Base-by-base conservation (phyloP, 1,140 invertebrate genomes). In the Drosophila nebulosa region DNA sequence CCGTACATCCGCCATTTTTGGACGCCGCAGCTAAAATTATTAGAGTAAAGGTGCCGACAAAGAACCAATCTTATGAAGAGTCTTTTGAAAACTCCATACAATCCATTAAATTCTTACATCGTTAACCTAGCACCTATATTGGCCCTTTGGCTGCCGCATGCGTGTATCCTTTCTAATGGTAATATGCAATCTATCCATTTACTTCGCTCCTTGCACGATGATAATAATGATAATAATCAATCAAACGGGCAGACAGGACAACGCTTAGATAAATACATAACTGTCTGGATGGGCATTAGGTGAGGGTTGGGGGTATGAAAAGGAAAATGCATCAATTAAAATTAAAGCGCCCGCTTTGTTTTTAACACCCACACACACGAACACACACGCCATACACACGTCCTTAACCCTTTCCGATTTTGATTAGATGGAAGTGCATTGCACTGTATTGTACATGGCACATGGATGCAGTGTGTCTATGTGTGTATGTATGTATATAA, bases 391-490 rank as follows among this genome's bases (percentile, higher is more conserved):
- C 58, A 51, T 63, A 64, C 26, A 53, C 39, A 69, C 70, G 64
- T 56, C 36, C 27, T 58, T 21, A 12, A 46, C 64, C 50, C 63
- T 60, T 46, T 58, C 64, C 50, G 57, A 59, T 35, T 63, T 69
- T 83, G 83, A 88, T 89, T 89, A 89, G 84, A 88, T 79, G 78
- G 74, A 75, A 88, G 83, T 88, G 79, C 83, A 88, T 68, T 89
- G 84, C 68, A 68, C 75, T 74, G 64, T 72, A 18, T 18, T 26
- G 61, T 61, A 68, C 51, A 68, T 65, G 52, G 56, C 30, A 78
- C 30, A 64, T 65, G 61, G n/a, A 27, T 61, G 56, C 18, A 55
- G 42, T 30, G n/a, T 53, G 64, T 12, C 16, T 46, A 60, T 10
- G 42, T 39, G 39, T n/a, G 46, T 50, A 64, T 76, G 64, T 77